Conservation (phyloP, 2,888 invertebrate species). For the Hypolimnas misippus region DNA sequence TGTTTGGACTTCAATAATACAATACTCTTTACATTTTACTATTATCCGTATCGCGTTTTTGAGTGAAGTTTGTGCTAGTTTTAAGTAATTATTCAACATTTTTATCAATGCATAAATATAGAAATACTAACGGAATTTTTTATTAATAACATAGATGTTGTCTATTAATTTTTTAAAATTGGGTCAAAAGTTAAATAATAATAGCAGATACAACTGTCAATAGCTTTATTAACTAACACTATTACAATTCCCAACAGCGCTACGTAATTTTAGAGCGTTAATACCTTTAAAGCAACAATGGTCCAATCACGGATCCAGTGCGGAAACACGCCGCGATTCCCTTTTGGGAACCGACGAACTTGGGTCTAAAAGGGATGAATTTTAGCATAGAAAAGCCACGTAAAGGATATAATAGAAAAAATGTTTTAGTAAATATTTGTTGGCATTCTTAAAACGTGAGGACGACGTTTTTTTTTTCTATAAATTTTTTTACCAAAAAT, state of each 20-base stretch:
- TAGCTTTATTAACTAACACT: neutral
- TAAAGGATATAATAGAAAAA: neutral
- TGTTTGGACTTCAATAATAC: no score
- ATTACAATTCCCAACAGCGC: neutral
- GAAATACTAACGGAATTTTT: no score
- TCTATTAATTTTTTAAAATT: no score
- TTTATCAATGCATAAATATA: no score
- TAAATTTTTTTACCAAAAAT: neutral
- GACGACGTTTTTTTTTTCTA: neutral
- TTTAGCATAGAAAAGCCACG: neutral
- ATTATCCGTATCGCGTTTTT: no score
- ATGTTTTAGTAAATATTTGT: neutral
- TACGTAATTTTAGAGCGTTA: neutral
- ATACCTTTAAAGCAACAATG: constrained; percentile 10
- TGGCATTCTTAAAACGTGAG: neutral
- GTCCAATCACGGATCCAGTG: constrained; percentile 23
- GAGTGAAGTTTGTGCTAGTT: no score
- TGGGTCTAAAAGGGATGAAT: constrained; percentile 11
- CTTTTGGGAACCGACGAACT: constrained; percentile 13
- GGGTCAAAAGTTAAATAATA: no score
- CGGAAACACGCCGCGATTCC: constrained; percentile 16
- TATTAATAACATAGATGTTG: no score
- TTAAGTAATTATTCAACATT: no score
- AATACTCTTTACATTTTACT: no score
- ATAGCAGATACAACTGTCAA: no score